Conservation (phyloP, 2,113 vertebrate genomes). For the Erythrolamprus reginae region DNA sequence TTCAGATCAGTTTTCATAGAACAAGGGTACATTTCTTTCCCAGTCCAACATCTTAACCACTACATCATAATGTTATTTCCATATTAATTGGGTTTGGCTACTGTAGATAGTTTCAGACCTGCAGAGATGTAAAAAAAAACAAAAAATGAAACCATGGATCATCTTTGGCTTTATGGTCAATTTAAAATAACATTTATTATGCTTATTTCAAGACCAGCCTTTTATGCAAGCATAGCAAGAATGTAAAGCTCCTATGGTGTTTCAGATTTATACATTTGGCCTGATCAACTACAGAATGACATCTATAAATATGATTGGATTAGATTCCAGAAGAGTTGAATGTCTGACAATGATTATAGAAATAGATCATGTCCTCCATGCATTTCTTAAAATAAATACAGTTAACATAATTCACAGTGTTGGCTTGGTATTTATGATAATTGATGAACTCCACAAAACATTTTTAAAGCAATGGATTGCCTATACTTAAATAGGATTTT, state of each 20-base stretch:
- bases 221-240: not conserved
- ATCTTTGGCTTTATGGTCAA: not conserved
- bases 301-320: not conserved
- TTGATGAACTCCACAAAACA: not conserved
- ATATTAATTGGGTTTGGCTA: not conserved
- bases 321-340: not conserved
- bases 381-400: not conserved
- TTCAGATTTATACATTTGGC: not conserved
- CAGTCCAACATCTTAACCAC: not conserved
- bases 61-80: not conserved
- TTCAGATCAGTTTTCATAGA: not conserved
- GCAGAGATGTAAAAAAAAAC: not conserved
- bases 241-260: not conserved
- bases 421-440: not conserved
- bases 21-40: not conserved
- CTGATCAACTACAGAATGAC: not conserved
- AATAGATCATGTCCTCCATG: not conserved
- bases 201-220: not conserved
- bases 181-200: not conserved
- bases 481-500: not conserved
- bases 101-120: not conserved
- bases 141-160: not conserved
- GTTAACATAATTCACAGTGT: not conserved
- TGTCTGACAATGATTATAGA: not conserved
- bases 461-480: not conserved